Conservation (phyloP, 1,140 invertebrate species). For the Orchesella cincta region DNA sequence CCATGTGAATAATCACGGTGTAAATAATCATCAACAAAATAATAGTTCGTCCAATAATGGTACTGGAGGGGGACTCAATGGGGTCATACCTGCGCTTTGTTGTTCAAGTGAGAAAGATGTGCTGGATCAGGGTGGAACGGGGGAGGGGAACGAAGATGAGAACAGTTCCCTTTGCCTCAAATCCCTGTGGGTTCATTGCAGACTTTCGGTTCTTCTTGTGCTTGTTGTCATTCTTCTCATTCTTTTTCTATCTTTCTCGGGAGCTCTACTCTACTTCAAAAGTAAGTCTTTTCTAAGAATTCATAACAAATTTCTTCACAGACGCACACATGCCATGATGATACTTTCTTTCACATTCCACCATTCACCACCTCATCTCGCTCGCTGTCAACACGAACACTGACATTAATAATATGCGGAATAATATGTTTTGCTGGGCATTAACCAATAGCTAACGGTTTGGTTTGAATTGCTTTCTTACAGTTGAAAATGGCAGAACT, state of each 20-base stretch:
- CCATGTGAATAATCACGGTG: neutral
- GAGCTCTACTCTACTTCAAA: constrained; percentile 45
- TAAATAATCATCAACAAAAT: constrained; percentile 35
- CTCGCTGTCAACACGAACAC: no score
- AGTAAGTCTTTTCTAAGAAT: constrained; percentile 1
- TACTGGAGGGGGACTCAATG: constrained; percentile 20
- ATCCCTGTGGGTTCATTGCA: constrained; percentile 35
- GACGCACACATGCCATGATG: no score
- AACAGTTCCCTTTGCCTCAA: constrained; percentile 24
- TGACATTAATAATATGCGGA: no score
- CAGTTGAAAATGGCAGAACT: constrained; percentile 8
- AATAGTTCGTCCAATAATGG: constrained; percentile 31
- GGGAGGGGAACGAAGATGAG: constrained; percentile 32
- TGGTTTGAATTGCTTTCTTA: neutral
- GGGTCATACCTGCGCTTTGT: constrained; percentile 31
- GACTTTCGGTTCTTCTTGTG: constrained; percentile 44
- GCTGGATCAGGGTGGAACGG: constrained; percentile 31
- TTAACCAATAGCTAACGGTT: neutral
- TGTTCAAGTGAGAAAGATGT: constrained; percentile 37
- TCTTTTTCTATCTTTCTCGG: constrained; percentile 42
- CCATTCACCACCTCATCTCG: no score
- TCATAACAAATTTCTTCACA: neutral
- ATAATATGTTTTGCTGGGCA: no score
- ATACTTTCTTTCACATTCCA: no score
- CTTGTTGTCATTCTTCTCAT: constrained; percentile 42